These are phyloP conservation scores for Plecturocebus donacophilus DNA, from an alignment of 2,113 vertebrate species.

Conservation along the genomic window DNA sequence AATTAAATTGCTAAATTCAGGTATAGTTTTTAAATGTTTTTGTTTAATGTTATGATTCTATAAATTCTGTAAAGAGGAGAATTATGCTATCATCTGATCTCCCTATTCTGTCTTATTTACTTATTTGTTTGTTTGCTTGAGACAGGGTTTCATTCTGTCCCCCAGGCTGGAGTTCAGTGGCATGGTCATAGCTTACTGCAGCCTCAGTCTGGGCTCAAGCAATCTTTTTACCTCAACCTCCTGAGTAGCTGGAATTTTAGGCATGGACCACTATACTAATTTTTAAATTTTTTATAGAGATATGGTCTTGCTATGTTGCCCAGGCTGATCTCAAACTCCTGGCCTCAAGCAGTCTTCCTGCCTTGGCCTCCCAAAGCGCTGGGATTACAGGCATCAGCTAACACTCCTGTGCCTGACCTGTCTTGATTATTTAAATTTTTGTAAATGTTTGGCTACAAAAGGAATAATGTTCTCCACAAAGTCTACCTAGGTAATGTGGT, in stretches of 20 bases:
- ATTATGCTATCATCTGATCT: neutral
- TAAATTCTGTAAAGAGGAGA: neutral
- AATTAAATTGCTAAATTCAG: conserved; percentile 12
- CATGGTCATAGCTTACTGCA: no score
- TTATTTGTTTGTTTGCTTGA: no score
- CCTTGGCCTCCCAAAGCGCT: no score
- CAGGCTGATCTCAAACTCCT: no score
- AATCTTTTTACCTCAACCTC: neutral
- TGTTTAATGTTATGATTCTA: neutral
- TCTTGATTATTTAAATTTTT: conserved; percentile 34
- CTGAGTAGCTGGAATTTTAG: neutral
- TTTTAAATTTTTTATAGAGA: no score
- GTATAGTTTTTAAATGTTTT: neutral
- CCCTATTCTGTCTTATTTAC: neutral
- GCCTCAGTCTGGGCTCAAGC: no score
- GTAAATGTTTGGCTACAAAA: neutral
- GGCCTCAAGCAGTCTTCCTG: no score
- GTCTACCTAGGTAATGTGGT: neutral
- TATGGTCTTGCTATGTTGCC: no score
- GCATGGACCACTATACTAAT: no score
- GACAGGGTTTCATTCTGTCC: no score
- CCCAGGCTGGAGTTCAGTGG: no score
- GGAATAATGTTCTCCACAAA: neutral
- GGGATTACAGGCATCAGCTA: no score
- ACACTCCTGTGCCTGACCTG: neutral